Percentiles rank a stretch among this genome's conserved stretches.
Conservation (phyloP, 2,797 vertebrate species). For the Ptychadena robeensis region DNA sequence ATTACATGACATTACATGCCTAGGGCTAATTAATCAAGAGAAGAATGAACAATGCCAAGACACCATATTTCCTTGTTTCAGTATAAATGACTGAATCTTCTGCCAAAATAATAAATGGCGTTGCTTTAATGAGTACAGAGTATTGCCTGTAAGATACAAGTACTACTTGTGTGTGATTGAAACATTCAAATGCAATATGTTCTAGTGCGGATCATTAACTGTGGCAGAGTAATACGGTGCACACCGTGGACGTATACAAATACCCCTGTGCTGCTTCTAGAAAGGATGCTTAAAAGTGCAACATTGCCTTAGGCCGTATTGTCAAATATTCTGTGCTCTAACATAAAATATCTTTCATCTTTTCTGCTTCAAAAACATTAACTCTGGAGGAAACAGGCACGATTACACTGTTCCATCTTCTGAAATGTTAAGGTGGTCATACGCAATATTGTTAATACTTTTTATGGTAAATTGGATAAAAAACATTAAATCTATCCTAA, state of each 20-base stretch:
- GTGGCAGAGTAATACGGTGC: constrained; percentile 5
- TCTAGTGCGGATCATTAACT: constrained; percentile 19
- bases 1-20: constrained; percentile 19
- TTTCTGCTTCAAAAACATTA: not conserved
- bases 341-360: constrained; percentile 15
- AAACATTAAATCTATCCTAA: too few relatives aligned
- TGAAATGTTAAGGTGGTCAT: too few relatives aligned
- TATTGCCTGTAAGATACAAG: not conserved
- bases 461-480: too few relatives aligned
- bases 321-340: constrained; percentile 2
- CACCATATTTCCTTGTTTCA: not conserved
- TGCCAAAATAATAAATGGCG: constrained; percentile 16
- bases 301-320: constrained; percentile 3
- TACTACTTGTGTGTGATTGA: constrained; percentile 3
- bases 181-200: constrained; percentile 22
- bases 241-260: not conserved
- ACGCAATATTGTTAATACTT: too few relatives aligned
- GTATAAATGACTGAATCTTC: not conserved
- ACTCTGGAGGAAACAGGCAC: not conserved
- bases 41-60: constrained; percentile 4
- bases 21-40: constrained; percentile 34
- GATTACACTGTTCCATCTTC: too few relatives aligned
- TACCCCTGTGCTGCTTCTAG: not conserved
- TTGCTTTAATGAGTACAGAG: not conserved
- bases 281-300: constrained; percentile 12